A percentile compares a stretch with the other conserved stretches of the same genome.
Evolutionary conservation across 1,140 invertebrate genomes (phyloP).

Genomic region (Acyrthosiphon pisum): DNA sequence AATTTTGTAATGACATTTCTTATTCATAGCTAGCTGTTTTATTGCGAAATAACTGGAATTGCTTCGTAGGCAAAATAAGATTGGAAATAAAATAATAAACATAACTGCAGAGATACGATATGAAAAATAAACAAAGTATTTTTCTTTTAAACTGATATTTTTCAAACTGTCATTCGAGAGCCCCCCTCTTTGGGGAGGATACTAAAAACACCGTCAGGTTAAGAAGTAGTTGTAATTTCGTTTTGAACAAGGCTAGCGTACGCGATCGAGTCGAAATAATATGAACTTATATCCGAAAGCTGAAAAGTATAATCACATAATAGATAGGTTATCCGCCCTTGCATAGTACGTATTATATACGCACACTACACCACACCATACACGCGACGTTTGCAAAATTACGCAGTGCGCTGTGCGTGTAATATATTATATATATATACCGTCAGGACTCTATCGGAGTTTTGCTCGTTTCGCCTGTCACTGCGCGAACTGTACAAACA

Average conservation of each 20-base stretch:
- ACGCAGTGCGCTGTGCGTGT: background rate
- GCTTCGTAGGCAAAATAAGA: background rate
- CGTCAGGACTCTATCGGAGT: background rate
- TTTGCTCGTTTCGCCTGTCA: background rate
- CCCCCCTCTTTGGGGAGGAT: too few species aligned
- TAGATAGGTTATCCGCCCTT: background rate
- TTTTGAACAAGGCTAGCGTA: too few species aligned
- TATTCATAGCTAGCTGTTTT: background rate
- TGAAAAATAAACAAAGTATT: background rate
- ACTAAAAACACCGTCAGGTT: background rate
- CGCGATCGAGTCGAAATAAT: background rate
- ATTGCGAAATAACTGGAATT: background rate
- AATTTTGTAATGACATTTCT: background rate
- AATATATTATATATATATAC: background rate
- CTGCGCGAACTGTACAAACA: background rate
- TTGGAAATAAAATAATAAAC: background rate
- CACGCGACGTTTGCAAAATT: background rate
- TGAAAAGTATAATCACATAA: background rate
- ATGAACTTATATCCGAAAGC: background rate
- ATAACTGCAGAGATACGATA: background rate
- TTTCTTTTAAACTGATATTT: background rate
- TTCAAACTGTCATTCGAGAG: background rate
- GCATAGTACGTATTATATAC: background rate
- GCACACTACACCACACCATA: too few species aligned
- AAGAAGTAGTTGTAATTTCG: too few species aligned